A percentile compares a stretch with the other conserved stretches of the same genome.
phyloP scores from a whole-genome alignment of 2,113 vertebrate species.

The Sterrhoptilus dennistouni region DNA sequence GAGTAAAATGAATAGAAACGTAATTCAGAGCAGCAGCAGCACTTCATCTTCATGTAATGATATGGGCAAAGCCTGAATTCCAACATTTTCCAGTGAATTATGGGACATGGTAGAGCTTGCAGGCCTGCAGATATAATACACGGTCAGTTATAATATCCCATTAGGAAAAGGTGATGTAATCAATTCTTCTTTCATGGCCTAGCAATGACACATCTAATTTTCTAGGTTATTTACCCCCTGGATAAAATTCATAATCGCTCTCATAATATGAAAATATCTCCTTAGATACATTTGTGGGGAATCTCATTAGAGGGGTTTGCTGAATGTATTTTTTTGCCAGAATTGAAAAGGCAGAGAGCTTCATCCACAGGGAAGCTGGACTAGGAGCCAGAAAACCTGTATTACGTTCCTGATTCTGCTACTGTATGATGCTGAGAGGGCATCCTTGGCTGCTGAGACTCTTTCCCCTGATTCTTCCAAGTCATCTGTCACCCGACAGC shows the following conservation, averaged over 20 bases:
- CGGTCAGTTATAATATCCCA: constrained; percentile 53
- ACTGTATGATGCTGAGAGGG: neutral
- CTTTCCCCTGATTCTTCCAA: neutral
- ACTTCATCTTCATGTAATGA: constrained; percentile 48
- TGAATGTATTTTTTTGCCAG: neutral
- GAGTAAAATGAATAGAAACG: constrained; percentile 51
- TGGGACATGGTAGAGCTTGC: constrained; percentile 23
- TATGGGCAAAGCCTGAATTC: constrained; percentile 29
- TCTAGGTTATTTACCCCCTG: constrained; percentile 67
- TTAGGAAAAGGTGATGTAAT: constrained; percentile 73
- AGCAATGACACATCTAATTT: constrained; percentile 72
- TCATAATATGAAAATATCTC: constrained; percentile 57
- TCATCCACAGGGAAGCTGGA: neutral
- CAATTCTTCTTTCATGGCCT: constrained; percentile 72
- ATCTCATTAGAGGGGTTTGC: constrained; percentile 43
- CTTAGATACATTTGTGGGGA: neutral
- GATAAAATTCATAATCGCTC: constrained; percentile 59
- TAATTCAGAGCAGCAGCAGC: constrained; percentile 8
- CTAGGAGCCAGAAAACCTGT: neutral
- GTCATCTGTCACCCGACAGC: neutral
- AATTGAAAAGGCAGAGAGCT: neutral
- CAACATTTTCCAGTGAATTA: constrained; percentile 50
- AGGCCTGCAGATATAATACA: constrained; percentile 44
- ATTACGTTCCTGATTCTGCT: neutral
- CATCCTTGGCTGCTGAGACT: neutral